A percentile compares a stretch with the other conserved stretches of the same genome.
phyloP scores from a whole-genome alignment of 2,888 invertebrate species.

The Branchipolynoe longqiensis region DNA sequence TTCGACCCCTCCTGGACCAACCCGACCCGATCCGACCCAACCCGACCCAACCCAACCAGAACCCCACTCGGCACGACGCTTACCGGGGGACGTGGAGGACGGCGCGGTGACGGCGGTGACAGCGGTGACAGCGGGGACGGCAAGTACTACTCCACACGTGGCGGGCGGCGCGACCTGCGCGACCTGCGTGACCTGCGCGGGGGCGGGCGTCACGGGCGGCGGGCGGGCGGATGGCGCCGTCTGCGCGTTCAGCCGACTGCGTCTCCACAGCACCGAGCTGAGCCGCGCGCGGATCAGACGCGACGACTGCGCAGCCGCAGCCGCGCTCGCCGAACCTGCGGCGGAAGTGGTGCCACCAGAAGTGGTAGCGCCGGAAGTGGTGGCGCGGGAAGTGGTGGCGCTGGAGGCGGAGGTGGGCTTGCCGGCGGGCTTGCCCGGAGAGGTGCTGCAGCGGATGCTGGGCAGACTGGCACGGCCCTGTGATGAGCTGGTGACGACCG shows the following conservation, averaged over 20 bases:
- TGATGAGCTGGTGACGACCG: conserved; percentile 21
- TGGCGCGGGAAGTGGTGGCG: neutral
- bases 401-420: neutral
- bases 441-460: neutral
- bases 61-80: neutral
- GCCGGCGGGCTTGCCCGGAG: neutral
- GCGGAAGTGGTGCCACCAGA: neutral
- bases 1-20: too few species aligned
- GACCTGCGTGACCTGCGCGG: neutral
- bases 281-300: conserved; percentile 31
- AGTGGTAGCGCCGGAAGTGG: neutral
- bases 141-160: conserved; percentile 28
- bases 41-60: too few species aligned
- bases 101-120: neutral
- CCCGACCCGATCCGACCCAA: too few species aligned
- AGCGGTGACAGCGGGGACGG: neutral
- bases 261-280: conserved; percentile 43
- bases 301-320: conserved; percentile 32
- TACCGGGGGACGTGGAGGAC: neutral
- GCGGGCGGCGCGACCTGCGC: neutral
- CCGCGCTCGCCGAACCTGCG: neutral
- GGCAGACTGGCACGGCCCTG: neutral
- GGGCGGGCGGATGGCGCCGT: neutral
- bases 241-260: neutral
- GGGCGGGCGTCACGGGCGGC: neutral